Percentiles rank a stretch among this genome's conserved stretches.
phyloP scores from a whole-genome alignment of 2,888 invertebrate species.

The Eupelmus urozonus region DNA sequence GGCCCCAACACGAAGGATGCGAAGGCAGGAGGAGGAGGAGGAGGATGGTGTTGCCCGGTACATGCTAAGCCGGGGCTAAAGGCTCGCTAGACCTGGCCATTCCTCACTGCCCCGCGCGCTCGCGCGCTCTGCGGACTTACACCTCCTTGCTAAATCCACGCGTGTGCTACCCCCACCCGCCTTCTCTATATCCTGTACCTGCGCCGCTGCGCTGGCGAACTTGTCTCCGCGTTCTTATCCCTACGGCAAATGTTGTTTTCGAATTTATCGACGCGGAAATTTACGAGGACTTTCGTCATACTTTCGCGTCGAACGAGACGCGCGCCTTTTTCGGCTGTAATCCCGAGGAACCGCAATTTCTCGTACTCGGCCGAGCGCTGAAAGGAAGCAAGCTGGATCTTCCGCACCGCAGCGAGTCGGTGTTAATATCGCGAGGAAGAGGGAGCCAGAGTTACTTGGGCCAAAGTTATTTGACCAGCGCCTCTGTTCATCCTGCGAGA shows the following conservation, averaged over 20 bases:
- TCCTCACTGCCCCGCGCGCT: slow-evolving; percentile 73
- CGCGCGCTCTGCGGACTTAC: slow-evolving; percentile 67
- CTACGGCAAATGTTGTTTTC: slow-evolving; percentile 71
- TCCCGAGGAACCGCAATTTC: slow-evolving; percentile 50
- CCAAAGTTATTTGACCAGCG: slow-evolving; percentile 76
- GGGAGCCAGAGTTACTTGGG: slow-evolving; percentile 70
- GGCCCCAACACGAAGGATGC: slow-evolving; percentile 76
- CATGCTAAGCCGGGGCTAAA: slow-evolving; percentile 76
- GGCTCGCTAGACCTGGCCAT: slow-evolving; percentile 76
- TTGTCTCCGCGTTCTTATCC: slow-evolving; percentile 76
- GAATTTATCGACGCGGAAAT: slow-evolving; percentile 74
- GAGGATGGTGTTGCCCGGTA: slow-evolving; percentile 74
- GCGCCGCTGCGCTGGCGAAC: slow-evolving; percentile 57
- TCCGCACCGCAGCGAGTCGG: slow-evolving; percentile 20
- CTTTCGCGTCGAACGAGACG: background rate
- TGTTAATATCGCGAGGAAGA: slow-evolving; percentile 72
- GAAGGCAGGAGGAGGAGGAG: slow-evolving; percentile 63
- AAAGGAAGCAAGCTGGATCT: slow-evolving; percentile 16
- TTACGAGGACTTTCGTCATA: slow-evolving; percentile 64
- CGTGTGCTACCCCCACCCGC: slow-evolving; percentile 41
- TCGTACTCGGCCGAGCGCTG: background rate
- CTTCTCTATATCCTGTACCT: slow-evolving; percentile 12
- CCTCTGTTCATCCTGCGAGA: slow-evolving; percentile 71
- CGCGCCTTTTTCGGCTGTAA: slow-evolving; percentile 23
- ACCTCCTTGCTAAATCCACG: slow-evolving; percentile 64